Evolutionary conservation across 1,140 invertebrate genomes (phyloP).

Genomic region (Drosophila yakuba): DNA sequence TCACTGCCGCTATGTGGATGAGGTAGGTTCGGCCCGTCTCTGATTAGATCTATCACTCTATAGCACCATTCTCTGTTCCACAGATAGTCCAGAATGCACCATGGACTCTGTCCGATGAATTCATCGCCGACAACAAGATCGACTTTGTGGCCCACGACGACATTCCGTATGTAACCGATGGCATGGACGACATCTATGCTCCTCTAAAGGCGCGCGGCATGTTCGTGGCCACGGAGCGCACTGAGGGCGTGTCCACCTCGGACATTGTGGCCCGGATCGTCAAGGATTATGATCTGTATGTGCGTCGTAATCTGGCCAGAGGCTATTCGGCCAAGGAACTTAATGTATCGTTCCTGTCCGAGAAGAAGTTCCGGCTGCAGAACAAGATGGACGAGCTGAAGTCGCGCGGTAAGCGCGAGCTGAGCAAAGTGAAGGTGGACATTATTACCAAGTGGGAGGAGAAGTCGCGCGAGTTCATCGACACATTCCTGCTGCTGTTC

Average conservation of each 20-base stretch:
- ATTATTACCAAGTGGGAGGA: slow-evolving; percentile 99
- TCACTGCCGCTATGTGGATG: slow-evolving; percentile 99
- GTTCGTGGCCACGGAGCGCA: slow-evolving; percentile 98
- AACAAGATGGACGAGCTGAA: slow-evolving; percentile 98
- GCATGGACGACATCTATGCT: slow-evolving; percentile 96
- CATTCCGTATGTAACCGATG: slow-evolving; percentile 96
- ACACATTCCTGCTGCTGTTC: slow-evolving; percentile 96
- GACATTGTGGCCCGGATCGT: slow-evolving; percentile 99
- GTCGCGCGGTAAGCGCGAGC: slow-evolving; percentile 94
- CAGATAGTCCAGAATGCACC: slow-evolving; percentile 96
- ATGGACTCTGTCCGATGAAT: slow-evolving; percentile 97
- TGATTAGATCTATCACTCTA: background rate
- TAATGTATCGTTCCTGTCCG: slow-evolving; percentile 98
- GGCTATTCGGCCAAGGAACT: slow-evolving; percentile 99
- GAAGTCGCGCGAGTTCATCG: slow-evolving; percentile 97
- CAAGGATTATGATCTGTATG: slow-evolving; percentile 99
- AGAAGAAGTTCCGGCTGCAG: slow-evolving; percentile 96
- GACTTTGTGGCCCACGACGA: slow-evolving; percentile 99
- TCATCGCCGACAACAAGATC: slow-evolving; percentile 97
- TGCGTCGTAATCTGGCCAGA: slow-evolving; percentile 97
- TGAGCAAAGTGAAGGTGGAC: slow-evolving; percentile 94
- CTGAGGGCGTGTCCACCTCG: slow-evolving; percentile 98
- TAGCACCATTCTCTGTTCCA: background rate
- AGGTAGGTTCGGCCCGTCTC: slow-evolving; percentile 85
- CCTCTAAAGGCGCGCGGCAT: slow-evolving; percentile 96